Evolutionary conservation across 2,797 vertebrate species (phyloP).

Genomic region (Semaprochilodus insignis): DNA sequence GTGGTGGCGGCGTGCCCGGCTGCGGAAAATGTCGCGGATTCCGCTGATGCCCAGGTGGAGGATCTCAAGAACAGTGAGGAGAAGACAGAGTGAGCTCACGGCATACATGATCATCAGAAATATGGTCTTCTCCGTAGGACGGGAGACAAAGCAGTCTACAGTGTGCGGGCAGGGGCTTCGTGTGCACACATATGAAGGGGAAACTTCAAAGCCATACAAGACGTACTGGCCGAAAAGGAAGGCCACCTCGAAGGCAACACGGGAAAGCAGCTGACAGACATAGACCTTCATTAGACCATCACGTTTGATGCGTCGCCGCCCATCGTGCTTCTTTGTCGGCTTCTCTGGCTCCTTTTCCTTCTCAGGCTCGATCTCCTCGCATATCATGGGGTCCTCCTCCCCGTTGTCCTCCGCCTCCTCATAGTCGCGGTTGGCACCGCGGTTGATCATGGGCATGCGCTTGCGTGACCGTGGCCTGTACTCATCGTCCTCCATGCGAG

Average conservation of each 20-base stretch:
- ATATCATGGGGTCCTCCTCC: constrained; percentile 93
- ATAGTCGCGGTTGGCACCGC: constrained; percentile 84
- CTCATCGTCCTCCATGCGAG: constrained; percentile 77
- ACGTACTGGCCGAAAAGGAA: constrained; percentile 92
- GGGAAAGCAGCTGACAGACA: constrained; percentile 85
- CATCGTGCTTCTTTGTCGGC: constrained; percentile 81
- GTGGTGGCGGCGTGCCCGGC: constrained; percentile 5
- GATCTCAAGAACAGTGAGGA: constrained; percentile 88
- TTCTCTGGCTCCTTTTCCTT: constrained; percentile 78
- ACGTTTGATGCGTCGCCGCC: constrained; percentile 87
- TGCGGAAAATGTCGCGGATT: constrained; percentile 83
- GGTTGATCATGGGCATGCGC: constrained; percentile 82
- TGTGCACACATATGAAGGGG: constrained; percentile 84
- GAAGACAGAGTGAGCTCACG: constrained; percentile 86
- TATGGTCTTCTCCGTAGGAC: constrained; percentile 93
- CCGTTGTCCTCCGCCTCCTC: constrained; percentile 92
- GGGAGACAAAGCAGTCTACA: constrained; percentile 91
- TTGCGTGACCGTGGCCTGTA: constrained; percentile 69
- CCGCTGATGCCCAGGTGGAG: constrained; percentile 87
- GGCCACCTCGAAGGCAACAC: constrained; percentile 81
- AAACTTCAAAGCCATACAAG: constrained; percentile 87
- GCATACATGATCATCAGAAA: constrained; percentile 92
- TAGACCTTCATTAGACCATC: constrained; percentile 92
- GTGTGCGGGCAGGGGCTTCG: constrained; percentile 91
- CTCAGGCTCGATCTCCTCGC: constrained; percentile 86